Evolutionary conservation across 2,797 vertebrate species (phyloP).

Genomic region (Catharus ustulatus): DNA sequence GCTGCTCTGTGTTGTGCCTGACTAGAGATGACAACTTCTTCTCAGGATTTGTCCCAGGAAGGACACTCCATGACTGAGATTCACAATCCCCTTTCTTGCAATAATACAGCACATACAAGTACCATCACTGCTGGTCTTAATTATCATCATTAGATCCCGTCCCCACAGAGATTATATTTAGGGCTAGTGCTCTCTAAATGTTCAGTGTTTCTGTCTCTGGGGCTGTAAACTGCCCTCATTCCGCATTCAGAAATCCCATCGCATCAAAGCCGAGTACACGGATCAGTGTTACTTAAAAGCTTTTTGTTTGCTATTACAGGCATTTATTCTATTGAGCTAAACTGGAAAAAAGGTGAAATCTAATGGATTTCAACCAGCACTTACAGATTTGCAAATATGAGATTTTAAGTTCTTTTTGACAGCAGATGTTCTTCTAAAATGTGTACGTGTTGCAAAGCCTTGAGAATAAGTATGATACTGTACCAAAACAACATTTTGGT

Average conservation of each 20-base stretch:
- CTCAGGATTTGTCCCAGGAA: background rate
- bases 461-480: background rate
- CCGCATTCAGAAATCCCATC: background rate
- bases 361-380: background rate
- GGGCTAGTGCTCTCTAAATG: background rate
- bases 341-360: background rate
- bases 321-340: background rate
- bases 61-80: background rate
- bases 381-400: background rate
- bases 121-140: background rate
- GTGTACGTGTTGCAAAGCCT: background rate
- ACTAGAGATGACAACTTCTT: background rate
- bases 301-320: background rate
- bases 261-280: background rate
- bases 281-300: background rate
- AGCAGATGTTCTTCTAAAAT: background rate
- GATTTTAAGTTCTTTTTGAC: background rate
- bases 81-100: background rate
- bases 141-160: background rate
- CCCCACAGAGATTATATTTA: background rate
- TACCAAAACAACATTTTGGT: background rate
- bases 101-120: background rate
- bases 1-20: background rate
- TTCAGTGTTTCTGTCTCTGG: background rate
- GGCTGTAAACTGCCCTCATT: background rate